A percentile compares a stretch with the other conserved stretches of the same genome.
phyloP scores from a whole-genome alignment of 2,113 vertebrate genomes.

The Odobenus rosmarus region DNA sequence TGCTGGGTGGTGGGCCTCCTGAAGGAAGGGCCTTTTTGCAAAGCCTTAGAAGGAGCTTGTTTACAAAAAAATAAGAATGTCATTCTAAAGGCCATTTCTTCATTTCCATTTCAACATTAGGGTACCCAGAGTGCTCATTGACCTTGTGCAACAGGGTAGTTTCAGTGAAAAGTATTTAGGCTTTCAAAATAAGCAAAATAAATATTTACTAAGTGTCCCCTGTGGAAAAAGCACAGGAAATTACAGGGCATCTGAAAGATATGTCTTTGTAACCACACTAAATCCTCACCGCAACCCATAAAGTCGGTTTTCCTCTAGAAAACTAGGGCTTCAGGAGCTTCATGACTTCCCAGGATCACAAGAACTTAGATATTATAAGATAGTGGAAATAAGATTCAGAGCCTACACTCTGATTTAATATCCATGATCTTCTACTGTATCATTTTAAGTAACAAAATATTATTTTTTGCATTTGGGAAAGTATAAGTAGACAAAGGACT shows the following conservation, averaged over 20 bases:
- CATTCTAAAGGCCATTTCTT: background rate
- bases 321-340: background rate
- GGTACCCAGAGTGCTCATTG: background rate
- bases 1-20: background rate
- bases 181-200: constrained; percentile 13
- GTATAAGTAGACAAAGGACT: background rate
- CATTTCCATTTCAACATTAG: background rate
- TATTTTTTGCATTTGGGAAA: background rate
- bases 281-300: background rate
- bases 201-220: background rate
- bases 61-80: constrained; percentile 32
- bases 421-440: background rate
- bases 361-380: background rate
- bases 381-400: background rate
- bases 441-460: background rate
- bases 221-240: background rate
- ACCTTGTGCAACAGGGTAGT: background rate
- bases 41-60: background rate
- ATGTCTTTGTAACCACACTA: background rate
- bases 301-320: background rate
- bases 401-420: background rate
- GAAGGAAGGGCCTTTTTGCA: background rate
- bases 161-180: background rate
- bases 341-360: background rate
- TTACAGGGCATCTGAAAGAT: background rate